A percentile compares a stretch with the other conserved stretches of the same genome.
Evolutionary conservation across 2,113 vertebrate species (phyloP).

Genomic region (Thomomys bottae): DNA sequence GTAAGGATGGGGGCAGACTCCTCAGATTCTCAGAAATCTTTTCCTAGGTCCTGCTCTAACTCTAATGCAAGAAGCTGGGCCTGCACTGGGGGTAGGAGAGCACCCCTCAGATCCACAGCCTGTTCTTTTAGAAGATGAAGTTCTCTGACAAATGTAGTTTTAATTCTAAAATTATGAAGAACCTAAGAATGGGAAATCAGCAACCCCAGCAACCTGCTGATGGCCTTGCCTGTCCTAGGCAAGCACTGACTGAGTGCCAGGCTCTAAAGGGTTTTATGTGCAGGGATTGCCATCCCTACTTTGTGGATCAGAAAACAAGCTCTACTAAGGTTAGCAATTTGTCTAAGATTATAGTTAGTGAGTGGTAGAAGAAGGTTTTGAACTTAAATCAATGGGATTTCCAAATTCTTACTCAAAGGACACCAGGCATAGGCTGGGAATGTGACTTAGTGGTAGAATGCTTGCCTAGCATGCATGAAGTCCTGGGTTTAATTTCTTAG

Average conservation of each 20-base stretch:
- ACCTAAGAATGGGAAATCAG: not conserved
- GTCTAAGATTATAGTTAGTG: not conserved
- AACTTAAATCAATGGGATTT: not conserved
- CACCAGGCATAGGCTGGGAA: not conserved
- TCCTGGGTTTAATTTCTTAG: too few species aligned
- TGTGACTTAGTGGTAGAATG: too few species aligned
- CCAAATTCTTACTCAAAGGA: not conserved
- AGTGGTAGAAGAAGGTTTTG: not conserved
- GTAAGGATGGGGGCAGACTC: not conserved
- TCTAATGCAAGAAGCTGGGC: not conserved
- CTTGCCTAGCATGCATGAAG: too few species aligned
- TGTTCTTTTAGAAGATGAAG: not conserved
- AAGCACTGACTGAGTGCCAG: not conserved
- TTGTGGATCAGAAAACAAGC: conserved; percentile 1
- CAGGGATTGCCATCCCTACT: not conserved
- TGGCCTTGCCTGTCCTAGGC: not conserved
- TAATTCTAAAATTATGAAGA: not conserved
- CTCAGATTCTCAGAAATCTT: not conserved
- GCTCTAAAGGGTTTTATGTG: not conserved
- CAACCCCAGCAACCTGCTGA: not conserved
- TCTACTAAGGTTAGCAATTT: not conserved
- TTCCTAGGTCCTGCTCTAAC: not conserved
- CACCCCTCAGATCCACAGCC: not conserved
- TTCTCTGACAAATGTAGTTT: not conserved
- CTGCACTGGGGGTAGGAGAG: rapidly evolving